Percentiles rank a stretch among this genome's conserved stretches.
Evolutionary conservation across 1,140 invertebrate species (phyloP).

Genomic region (Zaprionus ghesquierei): DNA sequence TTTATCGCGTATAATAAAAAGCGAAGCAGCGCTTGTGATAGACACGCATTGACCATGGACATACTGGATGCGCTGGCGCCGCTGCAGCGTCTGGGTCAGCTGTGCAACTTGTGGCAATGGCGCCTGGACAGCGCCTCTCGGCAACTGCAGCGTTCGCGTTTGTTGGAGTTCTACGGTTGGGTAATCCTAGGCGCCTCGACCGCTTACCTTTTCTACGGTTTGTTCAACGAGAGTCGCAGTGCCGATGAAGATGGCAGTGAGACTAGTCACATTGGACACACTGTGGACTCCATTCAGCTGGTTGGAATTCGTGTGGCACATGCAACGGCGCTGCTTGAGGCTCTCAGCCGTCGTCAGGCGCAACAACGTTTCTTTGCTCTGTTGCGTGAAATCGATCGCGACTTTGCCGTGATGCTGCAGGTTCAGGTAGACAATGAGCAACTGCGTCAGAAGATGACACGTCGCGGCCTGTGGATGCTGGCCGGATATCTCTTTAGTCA

Average conservation of each 20-base stretch:
- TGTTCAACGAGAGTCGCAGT: slow-evolving; percentile 44
- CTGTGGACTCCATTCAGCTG: slow-evolving; percentile 74
- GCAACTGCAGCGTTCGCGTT: slow-evolving; percentile 36
- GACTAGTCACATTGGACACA: slow-evolving; percentile 55
- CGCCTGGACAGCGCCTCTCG: slow-evolving; percentile 23
- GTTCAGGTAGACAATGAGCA: slow-evolving; percentile 39
- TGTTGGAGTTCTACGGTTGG: slow-evolving; percentile 60
- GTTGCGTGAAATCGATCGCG: slow-evolving; percentile 61
- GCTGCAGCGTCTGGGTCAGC: slow-evolving; percentile 48
- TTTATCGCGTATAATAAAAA: slow-evolving; percentile 21
- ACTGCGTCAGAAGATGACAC: slow-evolving; percentile 19
- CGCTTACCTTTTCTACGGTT: slow-evolving; percentile 43
- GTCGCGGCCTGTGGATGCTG: slow-evolving; percentile 48
- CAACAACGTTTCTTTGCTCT: slow-evolving; percentile 45
- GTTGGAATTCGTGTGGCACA: slow-evolving; percentile 74
- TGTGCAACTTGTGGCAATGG: slow-evolving; percentile 60
- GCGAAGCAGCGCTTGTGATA: not conserved
- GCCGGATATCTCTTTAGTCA: slow-evolving; percentile 58
- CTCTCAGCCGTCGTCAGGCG: slow-evolving; percentile 44
- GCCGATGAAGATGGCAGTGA: not conserved
- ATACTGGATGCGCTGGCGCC: slow-evolving; percentile 44
- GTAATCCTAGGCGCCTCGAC: slow-evolving; percentile 30
- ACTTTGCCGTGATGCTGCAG: slow-evolving; percentile 52
- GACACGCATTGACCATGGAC: slow-evolving; percentile 46
- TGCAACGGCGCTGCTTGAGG: slow-evolving; percentile 52